Conservation (phyloP, 2,888 invertebrate species). For the Malthinus seriepunctatus region DNA sequence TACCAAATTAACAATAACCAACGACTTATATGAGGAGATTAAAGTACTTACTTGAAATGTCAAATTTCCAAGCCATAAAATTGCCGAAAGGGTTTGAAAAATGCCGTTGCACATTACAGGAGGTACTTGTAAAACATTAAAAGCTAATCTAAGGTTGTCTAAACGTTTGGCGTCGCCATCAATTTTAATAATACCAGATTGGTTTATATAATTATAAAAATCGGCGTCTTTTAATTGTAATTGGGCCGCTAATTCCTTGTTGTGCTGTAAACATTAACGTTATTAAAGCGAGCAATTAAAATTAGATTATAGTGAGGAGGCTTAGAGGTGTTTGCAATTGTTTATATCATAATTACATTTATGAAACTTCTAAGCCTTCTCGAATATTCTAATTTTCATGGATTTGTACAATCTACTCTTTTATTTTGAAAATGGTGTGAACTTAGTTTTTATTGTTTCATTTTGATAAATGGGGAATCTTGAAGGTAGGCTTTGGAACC, state of each 20-base stretch:
- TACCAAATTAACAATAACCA: not conserved
- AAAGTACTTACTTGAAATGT: slow-evolving; percentile 65
- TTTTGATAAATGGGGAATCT: too few relatives aligned
- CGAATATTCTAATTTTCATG: too few relatives aligned
- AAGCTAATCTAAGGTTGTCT: slow-evolving; percentile 84
- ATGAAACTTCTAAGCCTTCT: too few relatives aligned
- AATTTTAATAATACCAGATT: slow-evolving; percentile 72
- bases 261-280: slow-evolving; percentile 58
- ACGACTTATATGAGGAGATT: not conserved
- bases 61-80: slow-evolving; percentile 89
- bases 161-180: slow-evolving; percentile 74
- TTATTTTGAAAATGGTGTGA: too few relatives aligned
- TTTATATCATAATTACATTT: not conserved
- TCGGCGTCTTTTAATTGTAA: slow-evolving; percentile 75
- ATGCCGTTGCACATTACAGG: slow-evolving; percentile 86
- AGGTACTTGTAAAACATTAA: slow-evolving; percentile 87
- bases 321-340: too few relatives aligned
- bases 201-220: slow-evolving; percentile 82
- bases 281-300: too few relatives aligned
- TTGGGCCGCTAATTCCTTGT: slow-evolving; percentile 73
- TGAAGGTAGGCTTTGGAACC: too few relatives aligned
- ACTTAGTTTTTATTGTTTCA: too few relatives aligned
- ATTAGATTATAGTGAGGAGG: too few relatives aligned
- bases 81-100: slow-evolving; percentile 84
- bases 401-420: too few relatives aligned